A percentile compares a stretch with the other conserved stretches of the same genome.
Conservation (phyloP, 2,113 vertebrate species). For the Formicarius rufipectus region DNA sequence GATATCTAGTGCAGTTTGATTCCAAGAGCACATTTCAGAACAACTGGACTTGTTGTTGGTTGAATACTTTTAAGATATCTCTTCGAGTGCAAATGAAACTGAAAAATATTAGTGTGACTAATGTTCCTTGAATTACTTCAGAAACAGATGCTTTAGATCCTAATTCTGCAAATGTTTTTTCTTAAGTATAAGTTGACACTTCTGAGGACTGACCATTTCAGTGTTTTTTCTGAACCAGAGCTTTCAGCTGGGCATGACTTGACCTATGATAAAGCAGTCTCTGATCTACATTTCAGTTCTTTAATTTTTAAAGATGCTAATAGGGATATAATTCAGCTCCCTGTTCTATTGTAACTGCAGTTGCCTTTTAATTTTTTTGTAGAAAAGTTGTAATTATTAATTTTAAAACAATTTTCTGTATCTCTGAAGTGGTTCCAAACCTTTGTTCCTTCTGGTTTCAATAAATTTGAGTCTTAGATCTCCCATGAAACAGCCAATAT, state of each 20-base stretch:
- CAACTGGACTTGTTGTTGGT: not conserved
- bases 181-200: not conserved
- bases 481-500: not conserved
- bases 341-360: not conserved
- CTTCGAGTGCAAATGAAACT: slow-evolving; percentile 42
- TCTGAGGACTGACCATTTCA: not conserved
- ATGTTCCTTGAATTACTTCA: slow-evolving; percentile 6
- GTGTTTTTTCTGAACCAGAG: not conserved
- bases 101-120: slow-evolving; percentile 19
- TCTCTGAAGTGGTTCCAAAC: not conserved
- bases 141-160: slow-evolving; percentile 7
- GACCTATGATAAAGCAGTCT: not conserved
- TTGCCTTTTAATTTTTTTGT: not conserved
- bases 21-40: not conserved
- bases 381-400: not conserved
- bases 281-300: not conserved
- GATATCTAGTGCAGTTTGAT: not conserved
- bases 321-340: not conserved
- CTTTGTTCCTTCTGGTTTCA: not conserved
- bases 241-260: not conserved
- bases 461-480: not conserved
- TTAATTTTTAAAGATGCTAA: not conserved
- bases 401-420: not conserved
- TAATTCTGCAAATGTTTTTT: not conserved
- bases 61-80: not conserved